phyloP scores from a whole-genome alignment of 1,140 invertebrate species.

The Drosophila sucinea region DNA sequence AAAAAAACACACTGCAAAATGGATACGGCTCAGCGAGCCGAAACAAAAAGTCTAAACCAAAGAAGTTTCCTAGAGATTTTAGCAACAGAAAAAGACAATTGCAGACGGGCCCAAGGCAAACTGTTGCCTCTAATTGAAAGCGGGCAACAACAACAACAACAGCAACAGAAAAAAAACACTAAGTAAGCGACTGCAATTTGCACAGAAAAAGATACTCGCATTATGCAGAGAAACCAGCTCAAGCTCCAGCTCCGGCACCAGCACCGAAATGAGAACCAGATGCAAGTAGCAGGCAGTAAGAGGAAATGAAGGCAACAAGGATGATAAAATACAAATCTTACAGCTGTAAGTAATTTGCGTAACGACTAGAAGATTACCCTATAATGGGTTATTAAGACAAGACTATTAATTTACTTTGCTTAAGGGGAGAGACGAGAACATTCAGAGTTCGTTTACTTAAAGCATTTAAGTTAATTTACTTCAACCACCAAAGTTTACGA shows the following conservation, averaged over 20 bases:
- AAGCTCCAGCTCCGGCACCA: neutral
- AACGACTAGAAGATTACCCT: neutral
- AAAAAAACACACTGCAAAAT: conserved; percentile 18
- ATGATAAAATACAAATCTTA: conserved; percentile 9
- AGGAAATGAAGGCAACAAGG: conserved; percentile 4
- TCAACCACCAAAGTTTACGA: too few species aligned
- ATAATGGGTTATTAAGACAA: neutral
- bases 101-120: conserved; percentile 48
- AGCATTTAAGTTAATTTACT: too few species aligned
- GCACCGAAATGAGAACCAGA: conserved; percentile 24
- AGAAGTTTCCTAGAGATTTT: conserved; percentile 68
- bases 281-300: conserved; percentile 4
- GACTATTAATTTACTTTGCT: too few species aligned
- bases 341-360: neutral
- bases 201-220: conserved; percentile 49
- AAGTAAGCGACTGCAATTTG: conserved; percentile 62
- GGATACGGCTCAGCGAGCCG: conserved; percentile 70
- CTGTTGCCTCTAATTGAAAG: conserved; percentile 77
- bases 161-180: conserved; percentile 5
- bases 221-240: conserved; percentile 49
- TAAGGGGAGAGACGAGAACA: too few species aligned
- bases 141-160: conserved; percentile 30
- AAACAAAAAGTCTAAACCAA: conserved; percentile 65
- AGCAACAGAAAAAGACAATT: conserved; percentile 60
- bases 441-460: too few species aligned